Evolutionary conservation across 2,888 invertebrate species (phyloP).

Genomic region (Stenurella melanura): DNA sequence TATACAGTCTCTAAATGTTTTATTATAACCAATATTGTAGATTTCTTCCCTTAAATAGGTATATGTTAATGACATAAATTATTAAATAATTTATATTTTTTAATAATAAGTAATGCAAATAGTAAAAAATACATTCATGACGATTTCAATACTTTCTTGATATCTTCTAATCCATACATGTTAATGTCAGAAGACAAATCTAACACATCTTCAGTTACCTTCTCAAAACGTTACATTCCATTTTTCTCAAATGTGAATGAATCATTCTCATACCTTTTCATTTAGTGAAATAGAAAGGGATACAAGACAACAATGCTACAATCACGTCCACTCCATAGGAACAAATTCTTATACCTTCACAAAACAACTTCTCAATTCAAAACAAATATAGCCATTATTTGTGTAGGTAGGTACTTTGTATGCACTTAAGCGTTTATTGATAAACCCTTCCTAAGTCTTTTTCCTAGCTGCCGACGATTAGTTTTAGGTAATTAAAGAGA

Average conservation of each 20-base stretch:
- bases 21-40: too few species aligned
- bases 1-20: too few species aligned
- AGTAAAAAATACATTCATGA: too few species aligned
- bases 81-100: too few species aligned
- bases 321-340: slow-evolving; percentile 5
- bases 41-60: too few species aligned
- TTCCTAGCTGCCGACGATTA: slow-evolving; percentile 53
- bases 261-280: neutral
- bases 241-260: neutral
- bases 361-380: slow-evolving; percentile 18
- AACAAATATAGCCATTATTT: slow-evolving; percentile 34
- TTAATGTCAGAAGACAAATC: too few species aligned
- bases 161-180: too few species aligned
- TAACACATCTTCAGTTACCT: too few species aligned
- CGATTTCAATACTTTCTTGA: too few species aligned
- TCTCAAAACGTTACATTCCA: too few species aligned
- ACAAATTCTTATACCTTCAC: slow-evolving; percentile 3
- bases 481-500: slow-evolving; percentile 54
- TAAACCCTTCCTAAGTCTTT: slow-evolving; percentile 43
- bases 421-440: slow-evolving; percentile 48
- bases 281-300: neutral
- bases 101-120: too few species aligned
- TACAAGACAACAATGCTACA: neutral
- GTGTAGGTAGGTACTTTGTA: slow-evolving; percentile 37
- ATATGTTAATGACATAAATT: too few species aligned